Conservation (phyloP, 2,797 vertebrate species). For the Sebastes hubbsi region DNA sequence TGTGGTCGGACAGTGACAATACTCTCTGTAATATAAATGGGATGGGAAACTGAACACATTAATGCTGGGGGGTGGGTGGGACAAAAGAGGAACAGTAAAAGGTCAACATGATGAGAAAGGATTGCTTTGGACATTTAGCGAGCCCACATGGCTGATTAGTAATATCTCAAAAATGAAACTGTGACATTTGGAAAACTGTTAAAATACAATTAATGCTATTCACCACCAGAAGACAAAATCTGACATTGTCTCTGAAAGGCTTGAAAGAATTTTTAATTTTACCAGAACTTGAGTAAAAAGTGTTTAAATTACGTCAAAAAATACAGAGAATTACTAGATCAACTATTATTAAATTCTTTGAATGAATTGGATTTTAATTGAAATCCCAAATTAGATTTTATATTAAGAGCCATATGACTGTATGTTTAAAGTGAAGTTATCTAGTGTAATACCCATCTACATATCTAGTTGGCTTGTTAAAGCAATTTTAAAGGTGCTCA, state of each 20-base stretch:
- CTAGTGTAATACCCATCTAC: not conserved
- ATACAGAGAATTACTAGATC: not conserved
- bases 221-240: not conserved
- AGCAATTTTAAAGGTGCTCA: not conserved
- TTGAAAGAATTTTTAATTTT: not conserved
- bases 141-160: not conserved
- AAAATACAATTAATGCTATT: not conserved
- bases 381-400: not conserved
- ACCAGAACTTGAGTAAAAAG: not conserved
- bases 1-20: not conserved
- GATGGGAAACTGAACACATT: not conserved
- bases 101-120: constrained; percentile 3
- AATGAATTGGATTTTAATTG: not conserved
- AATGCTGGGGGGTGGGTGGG: not conserved
- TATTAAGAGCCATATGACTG: not conserved
- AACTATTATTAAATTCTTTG: not conserved
- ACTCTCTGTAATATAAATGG: not conserved
- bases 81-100: not conserved
- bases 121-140: not conserved
- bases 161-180: not conserved
- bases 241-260: not conserved
- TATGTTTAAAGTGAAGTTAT: not conserved
- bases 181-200: not conserved
- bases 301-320: not conserved
- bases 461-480: not conserved